Conservation (phyloP, 1,140 invertebrate species). For the Battus philenor region DNA sequence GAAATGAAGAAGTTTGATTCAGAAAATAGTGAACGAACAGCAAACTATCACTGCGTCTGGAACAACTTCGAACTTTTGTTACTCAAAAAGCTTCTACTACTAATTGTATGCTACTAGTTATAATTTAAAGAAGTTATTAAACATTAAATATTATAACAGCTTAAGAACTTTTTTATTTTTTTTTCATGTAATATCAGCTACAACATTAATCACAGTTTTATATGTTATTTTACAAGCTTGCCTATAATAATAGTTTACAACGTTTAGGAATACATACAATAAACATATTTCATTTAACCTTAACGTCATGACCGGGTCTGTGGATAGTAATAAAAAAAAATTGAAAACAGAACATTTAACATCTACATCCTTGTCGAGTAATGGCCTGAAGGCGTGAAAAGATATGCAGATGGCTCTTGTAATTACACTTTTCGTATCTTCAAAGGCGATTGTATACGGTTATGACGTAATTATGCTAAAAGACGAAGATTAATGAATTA, state of each 20-base stretch:
- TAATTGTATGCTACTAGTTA: too few species aligned
- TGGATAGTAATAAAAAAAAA: conserved; percentile 26
- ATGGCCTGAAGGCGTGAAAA: conserved; percentile 48
- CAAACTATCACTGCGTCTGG: too few species aligned
- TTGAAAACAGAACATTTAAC: conserved; percentile 47
- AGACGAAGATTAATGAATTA: conserved; percentile 71
- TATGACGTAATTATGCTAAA: conserved; percentile 70
- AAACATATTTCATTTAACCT: conserved; percentile 12
- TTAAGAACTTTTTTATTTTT: too few species aligned
- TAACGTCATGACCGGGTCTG: conserved; percentile 36
- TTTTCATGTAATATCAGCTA: too few species aligned
- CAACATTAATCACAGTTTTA: too few species aligned
- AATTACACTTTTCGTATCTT: conserved; percentile 50
- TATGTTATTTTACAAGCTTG: too few species aligned
- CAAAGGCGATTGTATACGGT: conserved; percentile 44
- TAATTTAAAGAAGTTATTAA: too few species aligned
- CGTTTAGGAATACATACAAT: too few species aligned
- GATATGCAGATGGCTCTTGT: conserved; percentile 63
- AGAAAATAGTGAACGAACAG: neutral
- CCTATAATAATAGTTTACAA: too few species aligned
- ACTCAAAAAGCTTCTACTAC: too few species aligned
- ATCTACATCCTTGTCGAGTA: conserved; percentile 46
- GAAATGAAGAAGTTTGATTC: neutral
- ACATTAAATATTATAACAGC: too few species aligned
- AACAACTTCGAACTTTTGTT: too few species aligned